Evolutionary conservation across 2,888 invertebrate species (phyloP), one percentile per base, ranked within the genome.

Genomic region (Archips crataeganus): DNA sequence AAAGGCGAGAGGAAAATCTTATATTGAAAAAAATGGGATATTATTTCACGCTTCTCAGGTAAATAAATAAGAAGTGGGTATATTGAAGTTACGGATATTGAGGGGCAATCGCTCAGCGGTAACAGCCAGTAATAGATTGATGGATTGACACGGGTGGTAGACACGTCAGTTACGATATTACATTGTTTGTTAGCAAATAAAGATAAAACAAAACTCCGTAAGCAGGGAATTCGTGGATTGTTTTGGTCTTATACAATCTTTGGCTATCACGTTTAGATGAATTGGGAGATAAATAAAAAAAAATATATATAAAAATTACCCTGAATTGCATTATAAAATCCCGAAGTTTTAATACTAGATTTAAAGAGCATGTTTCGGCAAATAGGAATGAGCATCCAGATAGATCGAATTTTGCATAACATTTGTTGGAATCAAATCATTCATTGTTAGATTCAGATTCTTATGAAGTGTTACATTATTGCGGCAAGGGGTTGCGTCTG

Each of bases 41-140:
- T 36, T 60, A 60, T 60, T 60, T 60, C 60, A 13, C 23, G 34
- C 32, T 11, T 47, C 45, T 32, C 45, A 69, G 59, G n/a, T 59
- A 42, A 36, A 59, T 60, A 45, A 64, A 45, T 64, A 64, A 61
- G 66, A 42, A 63, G 64, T 59, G 62, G 62, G 54, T 72, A 73
- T 59, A 34, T 39, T 47, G 39, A 57, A 34, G 42, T 59, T 69
- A 57, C 34, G 60, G 39, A 68, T 60, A 65, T 36, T 45, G 64
- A 54, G 32, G 63, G 47, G 65, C 74, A 60, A 74, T 65, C 70
- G 69, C 51, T 74, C 65, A 70, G 65, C 65, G 36, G 61, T 70
- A 65, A 72, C 66, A 72, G 45, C 32, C 51, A 54, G 51, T 74
- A 74, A 74, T 74, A 36, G 69, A 65, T 74, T 70, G 74, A 74